Conservation (phyloP, 2,113 vertebrate genomes). For the Lonchura striata region DNA sequence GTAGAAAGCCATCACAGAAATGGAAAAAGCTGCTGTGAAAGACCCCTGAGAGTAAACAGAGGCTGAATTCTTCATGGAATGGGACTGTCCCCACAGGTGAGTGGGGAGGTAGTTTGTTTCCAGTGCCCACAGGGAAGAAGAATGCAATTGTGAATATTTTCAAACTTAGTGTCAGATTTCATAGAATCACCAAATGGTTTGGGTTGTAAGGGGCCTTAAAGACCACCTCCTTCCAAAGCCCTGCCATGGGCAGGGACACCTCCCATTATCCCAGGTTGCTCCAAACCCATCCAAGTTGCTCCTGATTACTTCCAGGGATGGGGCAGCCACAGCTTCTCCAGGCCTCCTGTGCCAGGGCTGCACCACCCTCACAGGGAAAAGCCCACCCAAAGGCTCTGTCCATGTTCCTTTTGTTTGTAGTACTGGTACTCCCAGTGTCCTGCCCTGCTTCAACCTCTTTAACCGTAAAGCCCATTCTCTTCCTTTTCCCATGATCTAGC, state of each 20-base stretch:
- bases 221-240: background rate
- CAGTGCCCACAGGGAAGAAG: background rate
- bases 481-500: background rate
- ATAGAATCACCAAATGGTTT: background rate
- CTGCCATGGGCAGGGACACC: background rate
- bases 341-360: background rate
- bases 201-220: background rate
- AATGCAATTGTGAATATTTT: background rate
- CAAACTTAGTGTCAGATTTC: background rate
- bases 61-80: background rate
- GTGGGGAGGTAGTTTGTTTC: background rate
- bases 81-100: background rate
- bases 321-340: background rate
- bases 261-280: background rate
- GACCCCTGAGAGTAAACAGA: background rate
- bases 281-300: rapidly evolving
- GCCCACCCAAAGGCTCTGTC: background rate
- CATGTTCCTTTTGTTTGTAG: background rate
- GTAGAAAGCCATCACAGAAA: background rate
- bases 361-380: background rate
- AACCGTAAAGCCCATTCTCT: background rate
- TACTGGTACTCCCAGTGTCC: background rate
- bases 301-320: background rate
- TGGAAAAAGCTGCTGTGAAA: background rate
- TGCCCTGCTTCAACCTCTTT: background rate